Evolutionary conservation across 2,113 vertebrate species (phyloP), one percentile per base, ranked within the genome.

Genomic region (Apus apus): DNA sequence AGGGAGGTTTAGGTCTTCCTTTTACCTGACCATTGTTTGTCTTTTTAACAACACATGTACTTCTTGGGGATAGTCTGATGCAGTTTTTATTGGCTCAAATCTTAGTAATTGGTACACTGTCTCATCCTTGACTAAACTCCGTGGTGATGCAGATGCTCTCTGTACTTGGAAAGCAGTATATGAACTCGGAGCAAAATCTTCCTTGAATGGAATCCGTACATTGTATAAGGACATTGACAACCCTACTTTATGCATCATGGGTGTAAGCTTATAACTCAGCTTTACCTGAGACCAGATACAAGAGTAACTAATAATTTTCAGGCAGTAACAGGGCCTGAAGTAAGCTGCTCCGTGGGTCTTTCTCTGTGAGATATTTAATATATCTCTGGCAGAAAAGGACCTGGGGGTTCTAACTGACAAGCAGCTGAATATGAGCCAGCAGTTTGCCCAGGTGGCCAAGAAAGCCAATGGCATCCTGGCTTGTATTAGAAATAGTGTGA

Each of bases 1-100:
- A 60, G 5, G 15, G 61, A 88, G 12, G 57, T 77, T 86, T 80
- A 74, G 32, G 48, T 93, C 88, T 96, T 87, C 60, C 27, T 85
- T 88, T 90, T 67, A 88, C 67, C 56, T 73, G 62, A 79, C n/a
- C 25, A 15, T 43, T 80, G 67, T 64, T 90, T 92, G 38, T 95
- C 68, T 50, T 93, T 82, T 90, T 83, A 92, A 85, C 72, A 83
- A 58, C 53, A 62, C 19, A 74, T 86, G n/a, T 81, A 74, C 71
- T 92, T 93, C 60, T 92, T 90, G 75, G 60, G 65, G 83, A 84
- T 90, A 65, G 61, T 93, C 79, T 51, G 86, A 81, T 84, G 68
- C 32, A 74, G 83, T 88, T 93, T 95, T 88, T 94, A 84, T 94
- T 97, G 96, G 90, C 83, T 94, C 43, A 60, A 32, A 79, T 86